Evolutionary conservation across 64 coral and sea anemone genomes (phyloP).

Genomic region (Stichodactyla helianthus): DNA sequence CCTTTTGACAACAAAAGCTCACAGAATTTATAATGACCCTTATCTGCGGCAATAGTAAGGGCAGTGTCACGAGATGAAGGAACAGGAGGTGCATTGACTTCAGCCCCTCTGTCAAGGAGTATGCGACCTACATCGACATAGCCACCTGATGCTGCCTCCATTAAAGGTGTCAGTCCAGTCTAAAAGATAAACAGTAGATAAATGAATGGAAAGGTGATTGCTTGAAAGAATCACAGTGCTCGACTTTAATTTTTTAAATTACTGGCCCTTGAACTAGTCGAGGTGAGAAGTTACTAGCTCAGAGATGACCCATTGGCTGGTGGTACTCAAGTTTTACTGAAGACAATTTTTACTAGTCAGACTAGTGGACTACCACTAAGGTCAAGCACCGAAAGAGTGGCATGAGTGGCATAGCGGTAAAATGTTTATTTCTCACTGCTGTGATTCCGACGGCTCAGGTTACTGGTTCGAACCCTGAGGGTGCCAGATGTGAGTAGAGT

Average conservation of each 20-base stretch:
- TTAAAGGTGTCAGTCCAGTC: slow-evolving; percentile 94
- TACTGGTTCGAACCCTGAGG: too few relatives aligned
- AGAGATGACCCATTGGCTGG: too few relatives aligned
- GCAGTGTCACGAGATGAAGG: slow-evolving; percentile 97
- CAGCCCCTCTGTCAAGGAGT: slow-evolving; percentile 87
- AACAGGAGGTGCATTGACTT: slow-evolving; percentile 93
- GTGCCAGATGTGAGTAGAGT: too few relatives aligned
- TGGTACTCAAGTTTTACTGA: too few relatives aligned
- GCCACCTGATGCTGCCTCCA: slow-evolving; percentile 95
- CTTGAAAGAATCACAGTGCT: neutral
- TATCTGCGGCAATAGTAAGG: slow-evolving; percentile 95
- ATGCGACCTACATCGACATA: slow-evolving; percentile 96
- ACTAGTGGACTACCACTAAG: too few relatives aligned
- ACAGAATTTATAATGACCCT: slow-evolving; percentile 98
- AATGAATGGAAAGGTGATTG: neutral
- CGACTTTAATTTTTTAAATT: neutral
- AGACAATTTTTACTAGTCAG: too few relatives aligned
- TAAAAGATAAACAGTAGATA: slow-evolving; percentile 11
- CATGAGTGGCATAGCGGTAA: too few relatives aligned
- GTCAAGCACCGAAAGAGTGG: too few relatives aligned
- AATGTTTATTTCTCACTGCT: too few relatives aligned
- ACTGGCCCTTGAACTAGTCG: neutral
- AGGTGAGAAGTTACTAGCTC: too few relatives aligned
- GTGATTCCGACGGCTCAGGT: too few relatives aligned
- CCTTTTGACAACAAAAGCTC: slow-evolving; percentile 79